Base-by-base conservation (phyloP, 2,888 invertebrate genomes). In the Pteria penguin region DNA sequence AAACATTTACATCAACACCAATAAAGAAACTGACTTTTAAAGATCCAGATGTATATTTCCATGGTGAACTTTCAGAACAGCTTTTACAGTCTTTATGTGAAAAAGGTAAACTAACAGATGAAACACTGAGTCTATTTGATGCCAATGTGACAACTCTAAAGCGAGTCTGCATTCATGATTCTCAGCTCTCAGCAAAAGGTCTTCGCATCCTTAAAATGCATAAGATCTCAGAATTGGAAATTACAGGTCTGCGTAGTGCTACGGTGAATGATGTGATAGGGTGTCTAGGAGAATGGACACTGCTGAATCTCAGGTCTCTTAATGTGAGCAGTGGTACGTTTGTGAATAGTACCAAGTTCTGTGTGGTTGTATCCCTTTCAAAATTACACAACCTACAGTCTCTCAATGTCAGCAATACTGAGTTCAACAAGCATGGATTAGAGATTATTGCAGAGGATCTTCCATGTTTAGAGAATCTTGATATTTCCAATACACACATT, bases 371-470 rank as follows among this genome's bases (percentile, higher is more conserved):
- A 60, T 94, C 94, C 57, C 92, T 95, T 81, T 94, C 94, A 32
- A 94, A 94, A 87, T 92, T 95, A 54, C 93, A 93, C 77, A 94
- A 93, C 79, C 90, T 95, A 69, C 94, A 88, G 36, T 88, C 85
- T 73, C 79, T 95, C 61, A 95, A 95, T 91, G 94, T 95, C 2
- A 94, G 95, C 75, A 93, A 94, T 84, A 95, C 95, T n/a, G 95
- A 95, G 87, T 94, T 95, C 87, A 95, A 95, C 89, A 94, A 94
- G 81, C 94, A 94, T 84, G 94, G 94, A 27, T 93, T 95, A 78
- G 94, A 94, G 84, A 94, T 95, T 80, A 93, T 95, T 68, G 94
- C 94, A 75, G 94, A 95, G 83, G 95, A 95, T 91, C 92, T 95
- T 78, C 94, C 94, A 58, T 91, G 93, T 73, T 90, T 95, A 78